Base-by-base conservation (phyloP, 2,888 invertebrate genomes). In the Diachrysia chrysitis region DNA sequence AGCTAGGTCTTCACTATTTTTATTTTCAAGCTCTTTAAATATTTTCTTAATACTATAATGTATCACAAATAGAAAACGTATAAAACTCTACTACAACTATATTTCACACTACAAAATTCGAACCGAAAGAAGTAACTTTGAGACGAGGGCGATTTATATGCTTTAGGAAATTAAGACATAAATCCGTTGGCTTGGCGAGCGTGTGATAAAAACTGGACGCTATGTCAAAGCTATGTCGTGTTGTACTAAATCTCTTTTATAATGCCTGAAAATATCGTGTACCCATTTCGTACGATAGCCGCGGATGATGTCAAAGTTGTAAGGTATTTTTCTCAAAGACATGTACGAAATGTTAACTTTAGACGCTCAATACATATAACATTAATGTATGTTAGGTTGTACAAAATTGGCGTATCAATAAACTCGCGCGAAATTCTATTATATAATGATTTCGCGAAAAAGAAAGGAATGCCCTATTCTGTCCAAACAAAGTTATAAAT, bases 101-200 rank as follows among this genome's bases (percentile, higher is more conserved):
- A 72, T 66, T 69, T 62, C 61, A 58, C 67, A 71, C 59, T 62
- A 63, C 32, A 16, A 69, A 65, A 67, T 76, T 69, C 61, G 63
- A 71, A 69, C 46, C 65, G 58, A 66, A 63, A 66, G 65, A 58
- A 66, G 64, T 81, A 71, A 72, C 79, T 73, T 80, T 70, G 74
- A 76, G 78, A 82, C 76, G 73, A 73, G 76, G 64, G 73, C 77
- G 71, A 83, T 83, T 81, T 83, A 82, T 84, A 81, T 73, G 81
- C 83, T 81, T 81, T 71, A 79, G 83, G 83, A 84, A 84, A 85
- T 85, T 85, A 85, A 79, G 76, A 71, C 79, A 82, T 85, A 85
- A 85, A 85, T 85, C 74, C 77, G 69, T 66, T 67, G 63, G 73
- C 63, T 55, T 66, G 67, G 69, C 72, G 63, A 74, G 76, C 69